These are phyloP conservation scores for Grammomys surdaster DNA, from an alignment of 2,113 vertebrate genomes.

Conservation along the genomic window DNA sequence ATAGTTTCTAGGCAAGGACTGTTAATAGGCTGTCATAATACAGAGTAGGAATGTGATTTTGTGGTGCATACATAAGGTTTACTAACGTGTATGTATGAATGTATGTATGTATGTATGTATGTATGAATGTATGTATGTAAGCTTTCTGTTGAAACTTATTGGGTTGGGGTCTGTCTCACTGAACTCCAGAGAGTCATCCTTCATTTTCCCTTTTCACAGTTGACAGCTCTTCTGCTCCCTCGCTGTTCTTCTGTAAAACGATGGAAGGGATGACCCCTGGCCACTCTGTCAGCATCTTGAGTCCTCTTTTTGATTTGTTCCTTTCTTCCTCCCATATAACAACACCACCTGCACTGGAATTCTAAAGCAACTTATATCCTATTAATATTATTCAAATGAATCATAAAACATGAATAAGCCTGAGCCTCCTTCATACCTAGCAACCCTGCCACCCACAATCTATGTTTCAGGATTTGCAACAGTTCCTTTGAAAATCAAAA, in stretches of 20 bases:
- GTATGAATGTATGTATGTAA: background rate
- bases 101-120: background rate
- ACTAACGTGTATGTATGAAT: background rate
- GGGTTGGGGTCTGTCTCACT: background rate
- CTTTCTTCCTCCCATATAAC: background rate
- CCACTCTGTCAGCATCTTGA: background rate
- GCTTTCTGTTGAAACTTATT: background rate
- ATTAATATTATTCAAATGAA: constrained; percentile 61
- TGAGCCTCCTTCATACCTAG: background rate
- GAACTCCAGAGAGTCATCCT: background rate
- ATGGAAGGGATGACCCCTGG: background rate
- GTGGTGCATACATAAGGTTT: background rate
- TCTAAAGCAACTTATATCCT: background rate
- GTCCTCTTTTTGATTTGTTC: background rate
- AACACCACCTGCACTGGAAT: background rate
- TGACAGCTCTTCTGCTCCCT: background rate
- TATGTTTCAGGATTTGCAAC: constrained; percentile 40
- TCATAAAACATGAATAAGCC: constrained; percentile 9
- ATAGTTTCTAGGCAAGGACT: background rate
- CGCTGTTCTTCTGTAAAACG: background rate
- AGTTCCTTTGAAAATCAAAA: constrained; percentile 58
- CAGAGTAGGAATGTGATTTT: background rate
- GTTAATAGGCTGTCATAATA: background rate
- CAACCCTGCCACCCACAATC: background rate
- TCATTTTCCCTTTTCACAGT: background rate